Percentiles rank a stretch among this genome's conserved stretches.
These are phyloP conservation scores for Drosophila anomelani DNA, from an alignment of 2,888 invertebrate species.

Conservation along the genomic window DNA sequence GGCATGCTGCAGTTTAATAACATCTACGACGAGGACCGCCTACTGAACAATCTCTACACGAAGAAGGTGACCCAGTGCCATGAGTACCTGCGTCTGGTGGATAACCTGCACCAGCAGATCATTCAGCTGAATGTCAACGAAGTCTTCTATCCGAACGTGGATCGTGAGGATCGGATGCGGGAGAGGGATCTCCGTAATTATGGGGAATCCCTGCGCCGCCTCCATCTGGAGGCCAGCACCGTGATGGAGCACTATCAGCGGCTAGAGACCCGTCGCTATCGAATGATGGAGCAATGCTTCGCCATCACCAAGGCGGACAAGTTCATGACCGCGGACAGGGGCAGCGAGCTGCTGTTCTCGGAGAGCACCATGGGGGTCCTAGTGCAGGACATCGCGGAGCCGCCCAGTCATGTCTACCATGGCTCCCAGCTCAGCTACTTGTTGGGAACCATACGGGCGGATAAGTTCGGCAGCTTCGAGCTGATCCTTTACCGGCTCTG, in stretches of 20 bases:
- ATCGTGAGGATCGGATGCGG: slow-evolving; percentile 61
- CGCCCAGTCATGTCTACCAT: background rate
- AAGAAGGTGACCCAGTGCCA: slow-evolving; percentile 63
- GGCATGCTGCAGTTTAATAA: slow-evolving; percentile 80
- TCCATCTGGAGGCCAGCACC: slow-evolving; percentile 57
- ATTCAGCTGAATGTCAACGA: slow-evolving; percentile 46
- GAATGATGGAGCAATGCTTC: slow-evolving; percentile 62
- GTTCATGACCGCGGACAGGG: slow-evolving; percentile 59
- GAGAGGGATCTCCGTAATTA: slow-evolving; percentile 59
- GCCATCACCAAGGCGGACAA: slow-evolving; percentile 65
- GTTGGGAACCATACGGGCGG: slow-evolving; percentile 96
- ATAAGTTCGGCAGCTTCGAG: slow-evolving; percentile 96
- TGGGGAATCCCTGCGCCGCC: slow-evolving; percentile 47
- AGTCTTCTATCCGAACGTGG: slow-evolving; percentile 63
- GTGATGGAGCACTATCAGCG: slow-evolving; percentile 56
- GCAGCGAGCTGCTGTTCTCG: slow-evolving; percentile 63
- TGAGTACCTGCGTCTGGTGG: slow-evolving; percentile 68
- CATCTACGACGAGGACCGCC: slow-evolving; percentile 61
- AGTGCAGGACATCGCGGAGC: slow-evolving; percentile 65
- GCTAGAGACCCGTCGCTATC: slow-evolving; percentile 45
- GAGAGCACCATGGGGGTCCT: slow-evolving; percentile 63
- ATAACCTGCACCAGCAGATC: slow-evolving; percentile 59
- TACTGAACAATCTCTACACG: slow-evolving; percentile 62
- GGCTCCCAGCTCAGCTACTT: slow-evolving; percentile 89
- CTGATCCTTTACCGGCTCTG: slow-evolving; percentile 98